These are phyloP conservation scores for Clivina fossor DNA, from an alignment of 2,888 invertebrate genomes.

Conservation along the genomic window DNA sequence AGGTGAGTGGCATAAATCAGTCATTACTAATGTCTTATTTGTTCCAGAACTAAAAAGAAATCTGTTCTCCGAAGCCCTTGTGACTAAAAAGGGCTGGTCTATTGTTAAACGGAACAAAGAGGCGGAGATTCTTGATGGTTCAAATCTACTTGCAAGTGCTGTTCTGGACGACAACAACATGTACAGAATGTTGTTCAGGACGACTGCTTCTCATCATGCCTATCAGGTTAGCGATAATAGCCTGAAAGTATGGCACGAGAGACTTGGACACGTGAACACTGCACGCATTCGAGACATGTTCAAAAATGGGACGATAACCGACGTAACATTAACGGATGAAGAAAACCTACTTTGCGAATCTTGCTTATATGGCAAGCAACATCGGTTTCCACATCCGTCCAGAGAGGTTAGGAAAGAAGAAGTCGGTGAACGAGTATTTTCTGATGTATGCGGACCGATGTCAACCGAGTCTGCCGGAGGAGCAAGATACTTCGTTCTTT, in stretches of 20 bases:
- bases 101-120: constrained; percentile 40
- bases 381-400: constrained; percentile 5
- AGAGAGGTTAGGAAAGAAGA: constrained; percentile 1
- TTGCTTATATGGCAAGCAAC: constrained; percentile 1
- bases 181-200: constrained; percentile 39
- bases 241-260: constrained; percentile 41
- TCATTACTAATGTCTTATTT: constrained; percentile 43
- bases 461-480: constrained; percentile 24
- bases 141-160: constrained; percentile 30
- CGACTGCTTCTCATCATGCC: constrained; percentile 26
- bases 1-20: constrained; percentile 39
- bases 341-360: constrained; percentile 37
- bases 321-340: constrained; percentile 35
- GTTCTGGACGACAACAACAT: constrained; percentile 39
- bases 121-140: constrained; percentile 37
- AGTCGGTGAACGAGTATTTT: constrained; percentile 23
- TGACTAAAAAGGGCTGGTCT: constrained; percentile 41
- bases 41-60: constrained; percentile 45
- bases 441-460: constrained; percentile 34
- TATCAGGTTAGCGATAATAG: constrained; percentile 31
- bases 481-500: constrained; percentile 35
- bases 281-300: constrained; percentile 38
- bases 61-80: constrained; percentile 46
- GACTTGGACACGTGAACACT: constrained; percentile 41
- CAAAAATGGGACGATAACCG: constrained; percentile 30